Percentiles rank a stretch among this genome's conserved stretches.
Evolutionary conservation across 2,888 invertebrate species (phyloP).

Genomic region (Drosophila emarginata): DNA sequence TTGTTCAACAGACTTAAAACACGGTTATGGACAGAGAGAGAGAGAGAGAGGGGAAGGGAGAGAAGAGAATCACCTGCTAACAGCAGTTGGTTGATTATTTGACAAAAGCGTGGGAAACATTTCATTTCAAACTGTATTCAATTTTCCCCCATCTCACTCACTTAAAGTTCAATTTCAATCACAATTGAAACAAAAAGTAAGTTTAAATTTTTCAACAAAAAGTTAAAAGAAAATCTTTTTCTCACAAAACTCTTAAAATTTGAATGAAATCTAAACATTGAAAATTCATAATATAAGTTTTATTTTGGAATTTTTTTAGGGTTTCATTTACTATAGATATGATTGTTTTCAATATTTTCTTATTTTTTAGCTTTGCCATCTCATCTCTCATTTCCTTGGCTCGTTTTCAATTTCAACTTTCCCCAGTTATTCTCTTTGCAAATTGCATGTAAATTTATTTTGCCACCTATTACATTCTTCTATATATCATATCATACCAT

Average conservation of each 20-base stretch:
- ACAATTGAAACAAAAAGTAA: background rate
- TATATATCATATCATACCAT: background rate
- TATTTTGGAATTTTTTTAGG: background rate
- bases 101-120: constrained; percentile 11
- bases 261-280: too few relatives aligned
- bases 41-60: background rate
- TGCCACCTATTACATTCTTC: background rate
- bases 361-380: background rate
- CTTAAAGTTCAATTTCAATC: background rate
- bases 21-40: background rate
- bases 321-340: background rate
- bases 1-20: constrained; percentile 41
- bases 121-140: background rate
- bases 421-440: background rate
- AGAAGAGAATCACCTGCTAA: background rate
- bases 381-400: background rate
- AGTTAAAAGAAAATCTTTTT: background rate
- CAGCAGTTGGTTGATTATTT: background rate
- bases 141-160: background rate
- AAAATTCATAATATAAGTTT: too few relatives aligned
- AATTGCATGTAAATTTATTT: background rate
- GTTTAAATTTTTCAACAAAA: background rate
- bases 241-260: too few relatives aligned
- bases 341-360: background rate
- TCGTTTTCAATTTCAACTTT: background rate